phyloP scores from a whole-genome alignment of 2,113 vertebrate species.

The Mesembrinibis cayennensis region DNA sequence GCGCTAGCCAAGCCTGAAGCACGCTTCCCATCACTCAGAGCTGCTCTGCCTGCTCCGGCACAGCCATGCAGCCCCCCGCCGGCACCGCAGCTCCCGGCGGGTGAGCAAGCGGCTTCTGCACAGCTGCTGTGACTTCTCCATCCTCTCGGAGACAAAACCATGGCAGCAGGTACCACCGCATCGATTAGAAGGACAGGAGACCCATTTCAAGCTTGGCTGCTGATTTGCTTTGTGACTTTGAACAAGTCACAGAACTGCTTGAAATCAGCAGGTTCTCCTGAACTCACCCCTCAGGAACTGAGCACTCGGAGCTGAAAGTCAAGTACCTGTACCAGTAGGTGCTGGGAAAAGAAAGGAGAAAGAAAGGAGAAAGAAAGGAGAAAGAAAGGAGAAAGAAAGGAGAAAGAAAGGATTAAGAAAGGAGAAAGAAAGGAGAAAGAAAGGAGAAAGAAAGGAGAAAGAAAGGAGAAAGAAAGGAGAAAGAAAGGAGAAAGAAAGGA shows the following conservation, averaged over 20 bases:
- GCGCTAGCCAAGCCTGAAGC: background rate
- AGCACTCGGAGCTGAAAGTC: background rate
- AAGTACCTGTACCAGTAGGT: background rate
- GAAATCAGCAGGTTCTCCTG: background rate
- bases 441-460: too few relatives aligned
- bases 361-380: too few relatives aligned
- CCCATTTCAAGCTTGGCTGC: background rate
- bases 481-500: fast-evolving
- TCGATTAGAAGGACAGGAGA: background rate
- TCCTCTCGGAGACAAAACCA: background rate
- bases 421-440: too few relatives aligned
- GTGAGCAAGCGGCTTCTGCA: background rate
- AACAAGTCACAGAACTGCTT: background rate
- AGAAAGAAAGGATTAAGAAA: fast-evolving
- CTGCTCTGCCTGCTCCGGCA: background rate
- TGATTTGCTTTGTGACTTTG: background rate
- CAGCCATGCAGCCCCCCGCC: background rate
- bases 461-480: too few relatives aligned
- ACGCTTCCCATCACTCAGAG: background rate
- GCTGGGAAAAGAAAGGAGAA: fast-evolving
- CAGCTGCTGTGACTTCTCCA: background rate
- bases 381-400: too few relatives aligned
- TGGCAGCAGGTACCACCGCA: background rate
- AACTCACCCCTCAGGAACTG: background rate
- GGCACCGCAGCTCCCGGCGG: background rate